Evolutionary conservation across 2,797 vertebrate genomes (phyloP), one percentile per base, ranked within the genome.

Genomic region (Lagodon rhomboides): DNA sequence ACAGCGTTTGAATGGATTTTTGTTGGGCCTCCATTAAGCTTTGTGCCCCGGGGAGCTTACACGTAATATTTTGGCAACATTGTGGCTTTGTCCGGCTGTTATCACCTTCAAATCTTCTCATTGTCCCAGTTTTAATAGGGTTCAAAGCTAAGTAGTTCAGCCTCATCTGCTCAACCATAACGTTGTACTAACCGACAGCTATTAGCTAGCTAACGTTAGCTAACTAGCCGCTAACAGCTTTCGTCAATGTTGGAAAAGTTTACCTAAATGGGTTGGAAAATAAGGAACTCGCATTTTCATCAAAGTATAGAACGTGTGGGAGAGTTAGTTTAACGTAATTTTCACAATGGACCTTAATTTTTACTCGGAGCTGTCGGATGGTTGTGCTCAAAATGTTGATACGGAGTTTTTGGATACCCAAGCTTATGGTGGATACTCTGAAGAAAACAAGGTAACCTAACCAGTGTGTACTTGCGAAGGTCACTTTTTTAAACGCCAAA

Each of bases 341-440:
- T 67, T 69, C 17, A 86, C 30, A 43, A 95, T 95, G 95, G 95
- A 95, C 65, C 91, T 95, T 1, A 94, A 95, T 91, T 95, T 95
- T 86, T 95, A 95, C 80, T 93, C 94, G 0, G 93, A 94, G 15
- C 80, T 95, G 47, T 90, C 95, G 55, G 93, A 92, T 55, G 91
- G 92, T 3, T 92, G 93, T 71, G 71, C 86, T 62, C 91, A 94
- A 83, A 94, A 91, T 68, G 92, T 91, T 47, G 93, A 95, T 4
- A 59, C 93, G 3, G 94, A 93, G 88, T 95, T 94, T 86, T 79
- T 95, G 92, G 93, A 94, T 81, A 75, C 76, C 0, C 93, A 91
- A 59, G 58, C 88, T 9, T 95, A 94, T 64, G 91, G 87, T 41
- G 93, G 87, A 66, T 95, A 94, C 80, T 41, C 93, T 0, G 93